Evolutionary conservation across 2,113 vertebrate species (phyloP).

Genomic region (Halichoeres trimaculatus): DNA sequence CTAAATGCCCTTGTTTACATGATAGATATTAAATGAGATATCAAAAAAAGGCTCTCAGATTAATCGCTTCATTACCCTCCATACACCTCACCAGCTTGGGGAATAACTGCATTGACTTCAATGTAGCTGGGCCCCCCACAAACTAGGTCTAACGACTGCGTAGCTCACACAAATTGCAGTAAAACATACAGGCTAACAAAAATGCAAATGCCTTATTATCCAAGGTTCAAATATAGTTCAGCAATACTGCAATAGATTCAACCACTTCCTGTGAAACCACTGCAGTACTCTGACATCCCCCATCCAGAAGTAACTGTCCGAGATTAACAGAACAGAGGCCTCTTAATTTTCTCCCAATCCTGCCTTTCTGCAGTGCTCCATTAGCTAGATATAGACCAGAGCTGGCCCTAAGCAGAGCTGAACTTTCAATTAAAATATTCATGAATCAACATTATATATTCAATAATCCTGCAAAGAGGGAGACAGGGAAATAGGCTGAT

Average conservation of each 20-base stretch:
- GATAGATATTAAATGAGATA: background rate
- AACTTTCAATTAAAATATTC: conserved; percentile 58
- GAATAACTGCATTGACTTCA: background rate
- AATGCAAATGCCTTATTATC: conserved; percentile 7
- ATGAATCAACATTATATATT: conserved; percentile 48
- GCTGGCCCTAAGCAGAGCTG: conserved; percentile 11
- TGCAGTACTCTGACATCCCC: conserved; percentile 13
- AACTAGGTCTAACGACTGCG: background rate
- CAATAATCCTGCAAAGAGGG: conserved; percentile 31
- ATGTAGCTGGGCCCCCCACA: background rate
- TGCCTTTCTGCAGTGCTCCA: background rate
- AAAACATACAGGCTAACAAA: background rate
- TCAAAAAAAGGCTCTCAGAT: background rate
- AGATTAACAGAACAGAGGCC: conserved; percentile 23
- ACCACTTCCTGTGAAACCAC: conserved; percentile 10
- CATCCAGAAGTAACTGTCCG: conserved; percentile 21
- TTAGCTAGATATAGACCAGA: conserved; percentile 39
- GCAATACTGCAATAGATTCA: conserved; percentile 21
- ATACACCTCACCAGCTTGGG: background rate
- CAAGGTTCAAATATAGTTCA: conserved; percentile 15
- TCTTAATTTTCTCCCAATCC: conserved; percentile 18
- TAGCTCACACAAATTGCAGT: background rate
- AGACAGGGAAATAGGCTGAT: conserved; percentile 41
- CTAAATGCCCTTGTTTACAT: background rate
- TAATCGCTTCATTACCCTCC: background rate